phyloP scores from a whole-genome alignment of 2,113 vertebrate species.

The Stigmatopora nigra region DNA sequence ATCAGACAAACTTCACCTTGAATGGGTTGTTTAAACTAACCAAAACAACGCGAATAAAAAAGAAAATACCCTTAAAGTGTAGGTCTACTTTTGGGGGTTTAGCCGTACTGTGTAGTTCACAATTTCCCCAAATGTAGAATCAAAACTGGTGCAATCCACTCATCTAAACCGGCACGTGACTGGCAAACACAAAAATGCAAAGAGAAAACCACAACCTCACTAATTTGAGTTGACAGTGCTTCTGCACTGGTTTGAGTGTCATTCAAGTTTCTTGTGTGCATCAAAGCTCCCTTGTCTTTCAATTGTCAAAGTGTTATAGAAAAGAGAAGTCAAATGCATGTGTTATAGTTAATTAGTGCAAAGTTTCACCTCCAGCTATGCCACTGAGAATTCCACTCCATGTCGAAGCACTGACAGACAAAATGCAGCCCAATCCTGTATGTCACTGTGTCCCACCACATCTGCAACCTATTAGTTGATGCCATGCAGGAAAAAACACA shows the following conservation, averaged over 20 bases:
- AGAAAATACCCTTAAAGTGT: too few species aligned
- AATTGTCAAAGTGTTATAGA: slow-evolving; percentile 16
- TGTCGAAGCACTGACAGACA: slow-evolving; percentile 42
- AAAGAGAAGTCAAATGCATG: slow-evolving; percentile 29
- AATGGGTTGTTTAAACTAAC: background rate
- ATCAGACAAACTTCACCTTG: background rate
- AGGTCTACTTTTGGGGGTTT: too few species aligned
- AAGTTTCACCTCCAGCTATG: slow-evolving; percentile 50
- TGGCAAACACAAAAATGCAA: background rate
- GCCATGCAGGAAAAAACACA: slow-evolving; percentile 68
- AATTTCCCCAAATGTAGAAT: background rate
- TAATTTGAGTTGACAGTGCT: background rate
- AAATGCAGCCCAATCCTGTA: slow-evolving; percentile 44
- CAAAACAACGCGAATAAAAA: background rate
- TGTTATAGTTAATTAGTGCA: slow-evolving; percentile 46
- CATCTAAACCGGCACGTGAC: background rate
- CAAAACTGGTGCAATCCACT: background rate
- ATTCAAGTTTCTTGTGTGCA: slow-evolving; percentile 12
- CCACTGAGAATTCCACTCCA: slow-evolving; percentile 34
- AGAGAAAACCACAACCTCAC: background rate
- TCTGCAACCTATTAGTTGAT: slow-evolving; percentile 71
- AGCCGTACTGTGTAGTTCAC: too few species aligned
- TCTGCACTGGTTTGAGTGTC: background rate
- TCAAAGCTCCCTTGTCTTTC: background rate
- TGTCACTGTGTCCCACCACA: slow-evolving; percentile 48